Conservation (phyloP, 2,113 vertebrate genomes). For the Crypturellus undulatus region DNA sequence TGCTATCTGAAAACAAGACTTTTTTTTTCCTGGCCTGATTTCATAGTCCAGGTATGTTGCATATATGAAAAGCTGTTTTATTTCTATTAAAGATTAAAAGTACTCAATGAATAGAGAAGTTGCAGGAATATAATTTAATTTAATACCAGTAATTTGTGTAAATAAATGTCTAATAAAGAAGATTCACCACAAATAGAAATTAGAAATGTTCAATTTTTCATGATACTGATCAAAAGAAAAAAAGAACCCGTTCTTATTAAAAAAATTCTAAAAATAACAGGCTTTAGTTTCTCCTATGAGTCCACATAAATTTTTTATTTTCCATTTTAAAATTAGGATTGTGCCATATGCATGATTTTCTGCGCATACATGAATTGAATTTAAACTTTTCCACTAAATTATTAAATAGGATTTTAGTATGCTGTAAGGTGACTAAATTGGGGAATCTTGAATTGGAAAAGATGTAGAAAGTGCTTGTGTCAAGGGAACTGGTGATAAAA, state of each 20-base stretch:
- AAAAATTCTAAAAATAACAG: constrained; percentile 62
- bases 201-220: constrained; percentile 69
- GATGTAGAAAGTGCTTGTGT: not conserved
- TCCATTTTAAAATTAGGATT: constrained; percentile 62
- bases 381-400: constrained; percentile 69
- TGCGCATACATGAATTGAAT: constrained; percentile 47
- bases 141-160: constrained; percentile 69
- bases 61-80: constrained; percentile 26
- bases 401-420: constrained; percentile 42
- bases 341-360: constrained; percentile 23
- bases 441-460: not conserved
- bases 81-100: constrained; percentile 65
- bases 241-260: constrained; percentile 34
- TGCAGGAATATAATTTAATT: constrained; percentile 68
- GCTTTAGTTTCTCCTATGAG: constrained; percentile 33
- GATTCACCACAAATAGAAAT: constrained; percentile 59
- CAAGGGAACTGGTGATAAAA: constrained; percentile 4
- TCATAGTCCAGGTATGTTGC: not conserved
- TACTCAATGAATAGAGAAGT: constrained; percentile 34
- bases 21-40: not conserved
- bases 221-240: constrained; percentile 59
- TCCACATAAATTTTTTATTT: constrained; percentile 73
- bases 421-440: constrained; percentile 58
- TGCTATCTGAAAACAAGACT: not conserved
- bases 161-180: constrained; percentile 70